phyloP scores from a whole-genome alignment of 2,113 vertebrate genomes.

The Rhea americana region DNA sequence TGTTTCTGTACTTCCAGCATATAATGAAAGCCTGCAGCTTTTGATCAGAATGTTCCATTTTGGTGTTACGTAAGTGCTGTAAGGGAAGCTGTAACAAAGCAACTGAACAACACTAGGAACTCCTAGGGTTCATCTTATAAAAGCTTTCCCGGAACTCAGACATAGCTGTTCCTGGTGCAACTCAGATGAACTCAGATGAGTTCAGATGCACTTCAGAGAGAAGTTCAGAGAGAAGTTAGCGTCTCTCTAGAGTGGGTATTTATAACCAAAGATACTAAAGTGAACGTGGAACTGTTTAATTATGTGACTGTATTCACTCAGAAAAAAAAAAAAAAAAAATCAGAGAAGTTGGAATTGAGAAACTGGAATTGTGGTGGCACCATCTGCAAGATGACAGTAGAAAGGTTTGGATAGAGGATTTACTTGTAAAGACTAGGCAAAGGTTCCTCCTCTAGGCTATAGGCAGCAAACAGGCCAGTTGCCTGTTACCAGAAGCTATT shows the following conservation, averaged over 20 bases:
- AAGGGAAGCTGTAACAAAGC: not conserved
- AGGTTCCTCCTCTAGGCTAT: not conserved
- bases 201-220: no score
- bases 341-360: not conserved
- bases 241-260: not conserved
- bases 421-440: not conserved
- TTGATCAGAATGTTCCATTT: not conserved
- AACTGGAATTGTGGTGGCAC: not conserved
- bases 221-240: not conserved
- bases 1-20: slow-evolving; percentile 10
- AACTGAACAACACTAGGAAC: not conserved
- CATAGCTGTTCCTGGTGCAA: not conserved
- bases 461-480: not conserved
- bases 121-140: not conserved
- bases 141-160: not conserved
- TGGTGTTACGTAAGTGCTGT: not conserved
- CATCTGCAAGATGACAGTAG: not conserved
- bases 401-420: not conserved
- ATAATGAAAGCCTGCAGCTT: not conserved
- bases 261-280: not conserved
- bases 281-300: not conserved
- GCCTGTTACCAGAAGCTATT: not conserved
- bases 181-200: not conserved
- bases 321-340: not conserved
- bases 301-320: not conserved